These are phyloP conservation scores for Lateolabrax maculatus DNA, from an alignment of 2,797 vertebrate genomes.

Conservation along the genomic window DNA sequence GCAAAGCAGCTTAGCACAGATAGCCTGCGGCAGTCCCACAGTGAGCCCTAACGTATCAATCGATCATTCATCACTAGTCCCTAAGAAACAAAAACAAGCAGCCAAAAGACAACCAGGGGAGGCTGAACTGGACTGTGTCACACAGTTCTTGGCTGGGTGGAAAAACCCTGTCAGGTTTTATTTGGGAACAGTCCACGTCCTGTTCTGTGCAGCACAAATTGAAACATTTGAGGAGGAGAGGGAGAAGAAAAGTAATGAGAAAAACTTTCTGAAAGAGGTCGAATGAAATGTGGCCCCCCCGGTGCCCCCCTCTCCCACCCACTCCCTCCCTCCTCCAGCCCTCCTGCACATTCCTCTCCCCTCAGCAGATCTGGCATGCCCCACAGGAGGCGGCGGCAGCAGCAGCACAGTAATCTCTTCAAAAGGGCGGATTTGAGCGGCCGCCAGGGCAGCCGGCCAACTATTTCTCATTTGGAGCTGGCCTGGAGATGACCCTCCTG, in stretches of 20 bases:
- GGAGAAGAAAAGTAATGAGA: conserved; percentile 78
- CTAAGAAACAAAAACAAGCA: conserved; percentile 80
- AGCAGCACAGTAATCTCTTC: conserved; percentile 88
- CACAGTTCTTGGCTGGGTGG: conserved; percentile 64
- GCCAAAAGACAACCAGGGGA: conserved; percentile 68
- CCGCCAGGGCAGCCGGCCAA: conserved; percentile 85
- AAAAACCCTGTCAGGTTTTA: conserved; percentile 79
- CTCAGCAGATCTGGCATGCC: conserved; percentile 84
- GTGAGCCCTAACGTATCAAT: conserved; percentile 78
- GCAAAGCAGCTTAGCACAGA: conserved; percentile 81
- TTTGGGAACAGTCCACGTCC: conserved; percentile 74
- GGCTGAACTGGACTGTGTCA: conserved; percentile 67
- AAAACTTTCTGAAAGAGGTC: conserved; percentile 82
- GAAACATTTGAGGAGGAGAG: conserved; percentile 74
- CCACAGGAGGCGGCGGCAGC: conserved; percentile 83
- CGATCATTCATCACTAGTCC: conserved; percentile 81
- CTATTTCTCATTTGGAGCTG: conserved; percentile 88
- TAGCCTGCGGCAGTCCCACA: conserved; percentile 74
- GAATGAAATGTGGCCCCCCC: conserved; percentile 79
- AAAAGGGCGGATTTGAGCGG: conserved; percentile 86
- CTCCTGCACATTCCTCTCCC: conserved; percentile 84
- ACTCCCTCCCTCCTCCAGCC: conserved; percentile 68
- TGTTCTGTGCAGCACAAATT: conserved; percentile 72
- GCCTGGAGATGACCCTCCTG: conserved; percentile 87
- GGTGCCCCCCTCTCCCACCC: conserved; percentile 44